Base-by-base conservation (phyloP, 2,797 vertebrate species). In the Aotus griseimembra region DNA sequence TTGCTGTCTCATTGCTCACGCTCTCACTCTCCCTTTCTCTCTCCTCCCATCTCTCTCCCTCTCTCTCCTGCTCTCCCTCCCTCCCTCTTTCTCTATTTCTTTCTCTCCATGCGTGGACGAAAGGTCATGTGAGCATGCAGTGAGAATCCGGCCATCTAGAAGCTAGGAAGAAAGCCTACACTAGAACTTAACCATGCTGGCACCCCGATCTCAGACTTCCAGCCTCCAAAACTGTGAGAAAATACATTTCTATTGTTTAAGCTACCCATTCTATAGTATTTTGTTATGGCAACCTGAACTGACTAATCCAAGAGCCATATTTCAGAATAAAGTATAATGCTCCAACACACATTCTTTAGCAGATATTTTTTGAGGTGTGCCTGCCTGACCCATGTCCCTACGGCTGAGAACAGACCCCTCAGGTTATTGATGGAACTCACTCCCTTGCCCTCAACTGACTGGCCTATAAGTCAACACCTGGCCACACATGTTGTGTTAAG, bases 21-120 rank as follows among this genome's bases (percentile, higher is more conserved):
- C 44, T 0, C 20, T 0, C 7, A 28, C 6, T 24, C 15, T 30
- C 33, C 24, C 5, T 4, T 19, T 14, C 9, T 0, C 1, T n/a
- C 5, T 7, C 7, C 0, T 57, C 50, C 15, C 4, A 19, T 22
- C 36, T 48, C 77, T 81, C 14, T 20, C 28, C 26, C 48, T 15
- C 6, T 12, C 26, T 12, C 12, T 0, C 10, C 28, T 7, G 7
- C 4, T 44, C 41, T 36, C 41, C 73, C 73, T 70, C 41, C 10
- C 4, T 8, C 26, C 11, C 12, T 0, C 7, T 28, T 7, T 44
- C 41, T 76, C 73, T 39, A 4, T 30, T 30, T 30, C 4, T 7
- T 15, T 39, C 36, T 4, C 48, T 36, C 2, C 17, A 30, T 2
- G 20, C 17, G 14, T 22, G 52, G 15, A 89, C 64, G 44, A 58